phyloP scores from a whole-genome alignment of 2,113 vertebrate species.

The Gasterosteus aculeatus region DNA sequence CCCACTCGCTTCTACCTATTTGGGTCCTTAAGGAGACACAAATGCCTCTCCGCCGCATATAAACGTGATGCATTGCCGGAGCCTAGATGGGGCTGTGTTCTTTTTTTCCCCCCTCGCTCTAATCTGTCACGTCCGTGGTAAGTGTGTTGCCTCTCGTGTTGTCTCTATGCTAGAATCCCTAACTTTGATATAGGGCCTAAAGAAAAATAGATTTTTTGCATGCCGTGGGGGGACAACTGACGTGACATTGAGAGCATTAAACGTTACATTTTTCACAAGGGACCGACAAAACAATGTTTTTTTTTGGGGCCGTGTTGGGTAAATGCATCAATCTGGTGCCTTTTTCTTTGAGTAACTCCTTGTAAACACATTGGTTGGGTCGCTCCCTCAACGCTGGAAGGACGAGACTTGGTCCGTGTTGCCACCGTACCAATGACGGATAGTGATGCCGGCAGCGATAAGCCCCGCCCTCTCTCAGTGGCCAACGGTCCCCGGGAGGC shows the following conservation, averaged over 20 bases:
- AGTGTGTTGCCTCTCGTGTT: conserved; percentile 1
- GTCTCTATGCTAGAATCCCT: neutral
- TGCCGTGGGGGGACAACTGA: neutral
- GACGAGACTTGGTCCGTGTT: no score
- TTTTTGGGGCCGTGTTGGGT: neutral
- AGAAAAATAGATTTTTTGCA: neutral
- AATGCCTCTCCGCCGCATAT: conserved; percentile 47
- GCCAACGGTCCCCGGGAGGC: no score
- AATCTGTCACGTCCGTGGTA: conserved; percentile 56
- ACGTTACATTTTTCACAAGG: neutral
- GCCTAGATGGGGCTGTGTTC: conserved; percentile 45
- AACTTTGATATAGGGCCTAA: neutral
- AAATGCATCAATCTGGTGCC: neutral
- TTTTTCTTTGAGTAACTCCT: neutral
- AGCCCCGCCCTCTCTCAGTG: no score
- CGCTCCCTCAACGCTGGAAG: no score
- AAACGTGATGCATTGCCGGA: conserved; percentile 61
- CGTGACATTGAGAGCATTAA: neutral
- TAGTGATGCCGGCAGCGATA: no score
- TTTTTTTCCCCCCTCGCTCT: conserved; percentile 12
- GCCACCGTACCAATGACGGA: no score
- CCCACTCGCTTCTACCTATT: conserved; percentile 38
- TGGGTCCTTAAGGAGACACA: conserved; percentile 58
- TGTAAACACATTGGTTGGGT: neutral
- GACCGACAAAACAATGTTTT: neutral